Percentiles rank a stretch among this genome's conserved stretches.
Conservation (phyloP, 2,797 vertebrate species). For the Etheostoma nigrum region DNA sequence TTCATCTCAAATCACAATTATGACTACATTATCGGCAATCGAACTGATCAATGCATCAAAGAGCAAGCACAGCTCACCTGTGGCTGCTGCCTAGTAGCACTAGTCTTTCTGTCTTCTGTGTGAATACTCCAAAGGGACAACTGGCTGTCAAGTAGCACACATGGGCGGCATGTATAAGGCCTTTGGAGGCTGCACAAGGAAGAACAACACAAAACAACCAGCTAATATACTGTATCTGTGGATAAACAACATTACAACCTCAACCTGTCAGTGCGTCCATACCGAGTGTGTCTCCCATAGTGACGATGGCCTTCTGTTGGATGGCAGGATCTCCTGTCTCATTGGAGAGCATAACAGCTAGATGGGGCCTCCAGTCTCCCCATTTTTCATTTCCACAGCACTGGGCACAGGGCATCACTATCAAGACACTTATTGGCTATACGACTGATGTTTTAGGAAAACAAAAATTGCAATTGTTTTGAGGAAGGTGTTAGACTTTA, state of each 20-base stretch:
- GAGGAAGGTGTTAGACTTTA: not conserved
- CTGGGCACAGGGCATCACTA: constrained; percentile 52
- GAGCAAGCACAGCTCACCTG: constrained; percentile 77
- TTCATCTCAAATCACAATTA: not conserved
- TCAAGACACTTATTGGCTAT: not conserved
- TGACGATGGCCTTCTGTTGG: constrained; percentile 84
- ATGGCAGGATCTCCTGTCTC: constrained; percentile 82
- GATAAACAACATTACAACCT: not conserved
- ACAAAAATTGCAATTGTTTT: not conserved
- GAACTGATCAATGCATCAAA: not conserved
- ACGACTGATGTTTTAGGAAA: not conserved
- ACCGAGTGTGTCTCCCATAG: constrained; percentile 93
- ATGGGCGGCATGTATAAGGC: constrained; percentile 89
- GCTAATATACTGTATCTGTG: not conserved
- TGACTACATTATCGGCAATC: not conserved
- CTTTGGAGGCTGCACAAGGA: constrained; percentile 85
- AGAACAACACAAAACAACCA: constrained; percentile 22
- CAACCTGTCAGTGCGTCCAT: constrained; percentile 42
- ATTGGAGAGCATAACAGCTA: constrained; percentile 93
- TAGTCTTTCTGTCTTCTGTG: constrained; percentile 84
- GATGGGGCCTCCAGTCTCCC: constrained; percentile 94
- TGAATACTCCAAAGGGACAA: constrained; percentile 85
- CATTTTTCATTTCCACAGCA: constrained; percentile 84
- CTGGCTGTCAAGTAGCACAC: constrained; percentile 92
- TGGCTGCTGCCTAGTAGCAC: constrained; percentile 90